These are phyloP conservation scores for Platynereis dumerilii DNA, from an alignment of 2,888 invertebrate genomes.

Conservation along the genomic window DNA sequence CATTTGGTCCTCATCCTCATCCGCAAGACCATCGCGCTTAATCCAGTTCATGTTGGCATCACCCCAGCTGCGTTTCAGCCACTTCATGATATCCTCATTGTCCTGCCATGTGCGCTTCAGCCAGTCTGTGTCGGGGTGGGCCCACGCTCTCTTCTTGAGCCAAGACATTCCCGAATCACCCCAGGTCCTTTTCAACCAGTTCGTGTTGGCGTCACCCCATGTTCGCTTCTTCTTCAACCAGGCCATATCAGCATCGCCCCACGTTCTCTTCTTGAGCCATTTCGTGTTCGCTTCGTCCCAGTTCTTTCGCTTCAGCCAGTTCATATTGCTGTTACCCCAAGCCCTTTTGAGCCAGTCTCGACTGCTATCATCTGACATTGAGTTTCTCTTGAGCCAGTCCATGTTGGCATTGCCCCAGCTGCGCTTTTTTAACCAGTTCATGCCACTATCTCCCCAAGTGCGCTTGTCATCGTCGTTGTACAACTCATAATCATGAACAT, in stretches of 20 bases:
- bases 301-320: slow-evolving; percentile 15
- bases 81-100: slow-evolving; percentile 20
- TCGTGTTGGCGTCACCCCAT: slow-evolving; percentile 30
- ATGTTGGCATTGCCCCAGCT: slow-evolving; percentile 23
- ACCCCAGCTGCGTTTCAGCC: slow-evolving; percentile 26
- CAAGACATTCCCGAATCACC: slow-evolving; percentile 12
- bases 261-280: slow-evolving; percentile 27
- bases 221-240: slow-evolving; percentile 29
- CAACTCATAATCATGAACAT: background rate
- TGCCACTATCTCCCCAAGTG: slow-evolving; percentile 25
- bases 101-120: slow-evolving; percentile 19
- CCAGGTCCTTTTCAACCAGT: slow-evolving; percentile 29
- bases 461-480: slow-evolving; percentile 9
- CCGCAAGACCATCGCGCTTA: slow-evolving; percentile 19
- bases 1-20: slow-evolving; percentile 15
- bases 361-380: background rate
- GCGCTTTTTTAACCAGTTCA: slow-evolving; percentile 28
- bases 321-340: slow-evolving; percentile 4
- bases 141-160: slow-evolving; percentile 24
- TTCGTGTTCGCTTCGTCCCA: slow-evolving; percentile 20
- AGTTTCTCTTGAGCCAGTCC: slow-evolving; percentile 24
- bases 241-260: slow-evolving; percentile 22
- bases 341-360: slow-evolving; percentile 12
- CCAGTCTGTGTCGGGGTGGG: slow-evolving; percentile 18
- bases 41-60: slow-evolving; percentile 32